Percentiles rank a stretch among this genome's conserved stretches.
These are phyloP conservation scores for Motacilla alba DNA, from an alignment of 2,113 vertebrate species.

Conservation along the genomic window DNA sequence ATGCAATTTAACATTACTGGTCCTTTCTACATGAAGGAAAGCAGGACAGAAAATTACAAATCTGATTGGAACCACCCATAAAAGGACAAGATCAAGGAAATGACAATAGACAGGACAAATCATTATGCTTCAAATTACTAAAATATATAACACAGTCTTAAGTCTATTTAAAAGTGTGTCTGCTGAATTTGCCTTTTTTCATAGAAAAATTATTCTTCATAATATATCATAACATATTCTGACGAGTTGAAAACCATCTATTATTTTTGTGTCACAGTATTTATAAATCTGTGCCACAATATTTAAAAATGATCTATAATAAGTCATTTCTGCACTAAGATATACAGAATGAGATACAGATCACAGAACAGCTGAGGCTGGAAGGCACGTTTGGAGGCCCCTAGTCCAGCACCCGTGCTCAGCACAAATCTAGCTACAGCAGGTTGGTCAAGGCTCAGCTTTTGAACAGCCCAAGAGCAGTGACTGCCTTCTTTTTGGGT, in stretches of 20 bases:
- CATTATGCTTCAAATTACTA: neutral
- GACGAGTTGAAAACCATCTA: neutral
- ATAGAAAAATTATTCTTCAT: neutral
- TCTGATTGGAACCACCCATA: neutral
- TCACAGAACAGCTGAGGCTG: neutral
- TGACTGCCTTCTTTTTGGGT: neutral
- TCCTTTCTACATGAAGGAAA: neutral
- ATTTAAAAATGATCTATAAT: neutral
- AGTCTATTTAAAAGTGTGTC: neutral
- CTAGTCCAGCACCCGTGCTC: neutral
- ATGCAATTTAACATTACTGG: neutral
- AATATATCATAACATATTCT: no score
- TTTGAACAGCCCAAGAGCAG: neutral
- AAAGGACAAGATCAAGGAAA: neutral
- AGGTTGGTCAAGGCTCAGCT: neutral
- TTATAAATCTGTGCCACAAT: neutral
- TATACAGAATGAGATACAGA: neutral
- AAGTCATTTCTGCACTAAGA: neutral
- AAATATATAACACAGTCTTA: neutral
- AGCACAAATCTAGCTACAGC: neutral
- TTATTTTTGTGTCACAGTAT: neutral
- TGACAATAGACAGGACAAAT: neutral
- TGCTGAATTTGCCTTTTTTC: neutral
- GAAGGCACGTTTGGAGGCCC: neutral
- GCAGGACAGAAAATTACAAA: neutral